Percentiles rank a stretch among this genome's conserved stretches.
Evolutionary conservation across 2,888 invertebrate genomes (phyloP).

Genomic region (Nebria brevicollis): DNA sequence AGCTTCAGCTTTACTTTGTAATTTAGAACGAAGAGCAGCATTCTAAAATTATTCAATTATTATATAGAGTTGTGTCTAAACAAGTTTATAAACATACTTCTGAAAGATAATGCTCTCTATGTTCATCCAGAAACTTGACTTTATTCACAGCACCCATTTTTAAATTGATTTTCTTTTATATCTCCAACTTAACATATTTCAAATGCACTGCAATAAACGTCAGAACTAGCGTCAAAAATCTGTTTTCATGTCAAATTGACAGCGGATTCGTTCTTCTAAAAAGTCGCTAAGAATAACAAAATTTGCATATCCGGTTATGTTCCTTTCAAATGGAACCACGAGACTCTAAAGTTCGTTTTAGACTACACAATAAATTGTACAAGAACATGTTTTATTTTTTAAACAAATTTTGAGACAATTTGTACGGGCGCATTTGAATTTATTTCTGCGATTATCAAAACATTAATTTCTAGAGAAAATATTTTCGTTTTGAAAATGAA

Average conservation of each 20-base stretch:
- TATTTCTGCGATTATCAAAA: no score
- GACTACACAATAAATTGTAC: no score
- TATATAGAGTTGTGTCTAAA: not conserved
- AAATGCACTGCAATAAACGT: not conserved
- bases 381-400: no score
- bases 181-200: conserved; percentile 23
- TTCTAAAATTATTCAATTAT: conserved; percentile 61
- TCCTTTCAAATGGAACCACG: no score
- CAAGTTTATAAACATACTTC: conserved; percentile 30
- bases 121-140: conserved; percentile 46
- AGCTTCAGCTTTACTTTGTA: conserved; percentile 85
- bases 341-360: no score
- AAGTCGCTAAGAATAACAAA: not conserved
- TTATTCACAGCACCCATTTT: conserved; percentile 43
- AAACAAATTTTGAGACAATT: no score
- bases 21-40: conserved; percentile 74
- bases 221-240: conserved; percentile 12
- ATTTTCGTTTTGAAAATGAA: no score
- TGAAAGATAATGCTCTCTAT: conserved; percentile 44
- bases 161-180: conserved; percentile 28
- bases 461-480: no score
- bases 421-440: no score
- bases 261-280: not conserved
- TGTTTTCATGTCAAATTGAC: not conserved
- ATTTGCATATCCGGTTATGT: not conserved